phyloP scores from a whole-genome alignment of 2,888 invertebrate species.

The Tinea trinotella region DNA sequence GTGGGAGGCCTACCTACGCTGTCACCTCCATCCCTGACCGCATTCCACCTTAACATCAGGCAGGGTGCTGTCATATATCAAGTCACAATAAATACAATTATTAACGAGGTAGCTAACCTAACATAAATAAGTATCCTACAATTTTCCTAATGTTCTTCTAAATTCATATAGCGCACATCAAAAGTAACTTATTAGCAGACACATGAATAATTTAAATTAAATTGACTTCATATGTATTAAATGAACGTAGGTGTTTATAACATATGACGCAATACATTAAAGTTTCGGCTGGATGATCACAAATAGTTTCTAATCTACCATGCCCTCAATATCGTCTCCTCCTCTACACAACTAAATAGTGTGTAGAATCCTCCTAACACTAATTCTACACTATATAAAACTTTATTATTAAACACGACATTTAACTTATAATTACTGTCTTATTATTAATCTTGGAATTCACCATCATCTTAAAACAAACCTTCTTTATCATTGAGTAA shows the following conservation, averaged over 20 bases:
- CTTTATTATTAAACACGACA: background rate
- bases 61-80: too few species aligned
- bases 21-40: too few species aligned
- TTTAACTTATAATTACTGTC: background rate
- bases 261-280: conserved; percentile 26
- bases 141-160: too few species aligned
- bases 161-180: too few species aligned
- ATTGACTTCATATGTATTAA: background rate
- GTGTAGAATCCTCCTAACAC: too few species aligned
- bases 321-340: conserved; percentile 20
- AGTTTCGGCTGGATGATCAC: conserved; percentile 32
- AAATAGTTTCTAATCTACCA: conserved; percentile 37
- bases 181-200: too few species aligned
- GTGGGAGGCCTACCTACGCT: too few species aligned
- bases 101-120: too few species aligned
- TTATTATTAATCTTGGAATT: background rate
- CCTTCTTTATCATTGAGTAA: background rate
- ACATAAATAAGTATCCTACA: too few species aligned
- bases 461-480: background rate
- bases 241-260: background rate
- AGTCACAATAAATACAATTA: too few species aligned
- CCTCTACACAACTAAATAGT: background rate
- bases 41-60: too few species aligned
- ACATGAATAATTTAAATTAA: background rate
- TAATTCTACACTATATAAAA: too few species aligned